A percentile compares a stretch with the other conserved stretches of the same genome.
phyloP scores from a whole-genome alignment of 2,888 invertebrate species.

The Camptogramma bilineatum region DNA sequence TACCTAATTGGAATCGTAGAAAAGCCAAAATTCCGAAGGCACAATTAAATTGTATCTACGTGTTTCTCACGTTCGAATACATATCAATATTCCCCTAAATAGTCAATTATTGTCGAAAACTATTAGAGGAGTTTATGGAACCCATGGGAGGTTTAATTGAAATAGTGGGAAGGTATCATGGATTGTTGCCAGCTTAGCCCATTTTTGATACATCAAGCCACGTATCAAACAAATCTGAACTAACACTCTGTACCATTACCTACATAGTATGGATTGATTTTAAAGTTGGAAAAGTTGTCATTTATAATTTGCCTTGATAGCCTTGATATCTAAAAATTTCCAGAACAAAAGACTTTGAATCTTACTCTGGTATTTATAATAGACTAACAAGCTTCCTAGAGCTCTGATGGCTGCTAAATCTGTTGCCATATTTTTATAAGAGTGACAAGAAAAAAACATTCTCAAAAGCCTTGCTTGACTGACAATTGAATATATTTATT shows the following conservation, averaged over 20 bases:
- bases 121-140: slow-evolving; percentile 40
- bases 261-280: too few relatives aligned
- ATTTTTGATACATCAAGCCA: slow-evolving; percentile 11
- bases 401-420: too few relatives aligned
- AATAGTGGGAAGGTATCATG: slow-evolving; percentile 49
- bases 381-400: too few relatives aligned
- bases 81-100: slow-evolving; percentile 43
- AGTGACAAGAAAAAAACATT: too few relatives aligned
- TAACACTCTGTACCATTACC: background rate
- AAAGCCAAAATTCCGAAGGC: slow-evolving; percentile 26
- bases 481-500: too few relatives aligned
- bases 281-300: too few relatives aligned
- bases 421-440: too few relatives aligned
- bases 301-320: too few relatives aligned
- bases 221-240: background rate
- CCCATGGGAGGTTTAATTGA: slow-evolving; percentile 45
- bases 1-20: slow-evolving; percentile 34
- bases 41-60: slow-evolving; percentile 34
- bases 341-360: too few relatives aligned
- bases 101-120: slow-evolving; percentile 45
- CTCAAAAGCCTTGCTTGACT: too few relatives aligned
- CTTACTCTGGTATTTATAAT: too few relatives aligned
- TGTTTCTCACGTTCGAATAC: slow-evolving; percentile 42
- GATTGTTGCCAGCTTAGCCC: slow-evolving; percentile 29
- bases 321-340: too few relatives aligned